Percentiles rank a stretch among this genome's conserved stretches.
phyloP scores from a whole-genome alignment of 1,140 invertebrate species.

The Hetaerina americana region DNA sequence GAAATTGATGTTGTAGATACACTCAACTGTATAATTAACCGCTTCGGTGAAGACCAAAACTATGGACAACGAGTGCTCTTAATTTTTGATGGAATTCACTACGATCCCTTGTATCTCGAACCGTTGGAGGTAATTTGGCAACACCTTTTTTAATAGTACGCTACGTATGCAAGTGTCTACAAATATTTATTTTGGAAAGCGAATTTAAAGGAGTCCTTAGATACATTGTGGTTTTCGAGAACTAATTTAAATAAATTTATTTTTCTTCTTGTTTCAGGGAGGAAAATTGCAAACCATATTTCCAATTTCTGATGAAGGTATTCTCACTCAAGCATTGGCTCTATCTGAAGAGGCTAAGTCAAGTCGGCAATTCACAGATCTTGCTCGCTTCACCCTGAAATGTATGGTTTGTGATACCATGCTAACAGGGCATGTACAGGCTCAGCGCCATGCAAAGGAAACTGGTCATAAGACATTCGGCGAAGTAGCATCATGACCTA shows the following conservation, averaged over 20 bases:
- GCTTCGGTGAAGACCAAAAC: conserved; percentile 86
- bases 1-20: conserved; percentile 93
- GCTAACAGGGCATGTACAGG: conserved; percentile 63
- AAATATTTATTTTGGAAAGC: too few species aligned
- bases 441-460: conserved; percentile 67
- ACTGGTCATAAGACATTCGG: conserved; percentile 79
- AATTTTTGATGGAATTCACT: conserved; percentile 92
- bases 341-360: conserved; percentile 76
- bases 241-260: too few species aligned
- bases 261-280: conserved; percentile 34
- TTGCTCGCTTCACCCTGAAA: conserved; percentile 70
- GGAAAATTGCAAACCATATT: conserved; percentile 66
- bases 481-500: conserved; percentile 35
- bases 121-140: conserved; percentile 26
- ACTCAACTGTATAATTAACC: conserved; percentile 75
- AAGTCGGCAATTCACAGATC: conserved; percentile 77
- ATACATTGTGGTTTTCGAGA: too few species aligned
- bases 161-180: too few species aligned
- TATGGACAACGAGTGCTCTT: conserved; percentile 76
- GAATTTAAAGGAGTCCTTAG: too few species aligned
- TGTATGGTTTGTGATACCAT: conserved; percentile 64
- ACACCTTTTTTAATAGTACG: too few species aligned
- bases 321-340: conserved; percentile 65
- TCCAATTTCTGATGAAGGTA: conserved; percentile 51
- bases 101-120: conserved; percentile 86